Evolutionary conservation across 2,888 invertebrate species (phyloP).

Genomic region (Drosophila colorata): DNA sequence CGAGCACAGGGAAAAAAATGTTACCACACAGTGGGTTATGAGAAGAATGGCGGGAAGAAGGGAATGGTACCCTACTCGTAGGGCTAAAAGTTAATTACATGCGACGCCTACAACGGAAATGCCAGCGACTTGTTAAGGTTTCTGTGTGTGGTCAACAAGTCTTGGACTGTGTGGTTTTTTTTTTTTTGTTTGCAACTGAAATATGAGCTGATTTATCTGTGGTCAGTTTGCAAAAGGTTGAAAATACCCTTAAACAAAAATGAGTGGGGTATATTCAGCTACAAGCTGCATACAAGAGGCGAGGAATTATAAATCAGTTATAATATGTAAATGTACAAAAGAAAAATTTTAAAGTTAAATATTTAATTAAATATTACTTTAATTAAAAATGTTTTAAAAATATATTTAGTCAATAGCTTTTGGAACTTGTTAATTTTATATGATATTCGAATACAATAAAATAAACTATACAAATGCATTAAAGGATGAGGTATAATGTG

Average conservation of each 20-base stretch:
- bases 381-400: not conserved
- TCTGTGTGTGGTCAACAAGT: conserved; percentile 67
- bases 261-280: not conserved
- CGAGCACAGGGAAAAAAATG: conserved; percentile 29
- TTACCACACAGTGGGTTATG: conserved; percentile 46
- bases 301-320: no score
- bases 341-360: no score
- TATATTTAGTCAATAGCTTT: no score
- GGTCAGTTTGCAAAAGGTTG: conserved; percentile 42
- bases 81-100: conserved; percentile 75
- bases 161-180: conserved; percentile 15
- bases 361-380: not conserved
- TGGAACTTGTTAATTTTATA: no score
- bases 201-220: conserved; percentile 65
- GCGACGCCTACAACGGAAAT: conserved; percentile 73
- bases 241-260: conserved; percentile 21
- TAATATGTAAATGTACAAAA: no score
- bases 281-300: no score
- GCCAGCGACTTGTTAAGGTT: conserved; percentile 36
- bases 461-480: not conserved
- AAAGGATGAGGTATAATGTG: not conserved
- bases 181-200: conserved; percentile 59
- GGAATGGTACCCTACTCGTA: conserved; percentile 29
- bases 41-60: not conserved
- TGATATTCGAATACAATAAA: no score